Base-by-base conservation (phyloP, 2,113 vertebrate species). In the Pluvianellus socialis region DNA sequence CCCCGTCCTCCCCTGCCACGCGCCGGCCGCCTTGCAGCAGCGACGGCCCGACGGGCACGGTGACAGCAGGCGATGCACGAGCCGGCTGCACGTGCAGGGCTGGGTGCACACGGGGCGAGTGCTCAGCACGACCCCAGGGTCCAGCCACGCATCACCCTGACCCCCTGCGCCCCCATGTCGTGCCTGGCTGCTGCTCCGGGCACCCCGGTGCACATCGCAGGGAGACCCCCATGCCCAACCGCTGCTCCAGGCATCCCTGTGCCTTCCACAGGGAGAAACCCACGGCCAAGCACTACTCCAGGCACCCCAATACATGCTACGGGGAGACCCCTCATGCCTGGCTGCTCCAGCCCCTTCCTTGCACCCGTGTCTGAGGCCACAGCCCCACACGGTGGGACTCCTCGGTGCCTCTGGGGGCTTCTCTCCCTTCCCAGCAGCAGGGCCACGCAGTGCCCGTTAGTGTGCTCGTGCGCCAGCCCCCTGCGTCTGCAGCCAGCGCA, bases 121-220 rank as follows among this genome's bases (percentile, higher is more conserved):
- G 2, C 40, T 5, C 23, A 52, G 71, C 53, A 14, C 3, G 0
- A 12, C 14, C n/a, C 80, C 50, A 2, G 47, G 20, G n/a, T 7
- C 42, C 4, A 0, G 52, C 27, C 10, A 1, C 0, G 2, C 1
- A 0, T 10, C 53, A 18, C 33, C 77, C 7, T 1, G 49, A 47
- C 16, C 19, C 30, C 67, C 2, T 23, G 33, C 28, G 21, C 26
- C 3, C 22, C 16, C 2, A 5, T 9, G 16, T 59, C 3, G 0
- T 3, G 67, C 33, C 9, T 19, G 28, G n/a, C 44, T 1, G 2
- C 47, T 14, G 62, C 56, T 62, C 61, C 1, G 4, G 55, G 24
- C 7, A 8, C 2, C 23, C 28, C 5, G 3, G 53, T 10, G 7
- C 12, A 17, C 0, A 0, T 59, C 5, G 4, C 1, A 2, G 14